phyloP scores from a whole-genome alignment of 2,113 vertebrate species.

The Lepidothrix coronata region DNA sequence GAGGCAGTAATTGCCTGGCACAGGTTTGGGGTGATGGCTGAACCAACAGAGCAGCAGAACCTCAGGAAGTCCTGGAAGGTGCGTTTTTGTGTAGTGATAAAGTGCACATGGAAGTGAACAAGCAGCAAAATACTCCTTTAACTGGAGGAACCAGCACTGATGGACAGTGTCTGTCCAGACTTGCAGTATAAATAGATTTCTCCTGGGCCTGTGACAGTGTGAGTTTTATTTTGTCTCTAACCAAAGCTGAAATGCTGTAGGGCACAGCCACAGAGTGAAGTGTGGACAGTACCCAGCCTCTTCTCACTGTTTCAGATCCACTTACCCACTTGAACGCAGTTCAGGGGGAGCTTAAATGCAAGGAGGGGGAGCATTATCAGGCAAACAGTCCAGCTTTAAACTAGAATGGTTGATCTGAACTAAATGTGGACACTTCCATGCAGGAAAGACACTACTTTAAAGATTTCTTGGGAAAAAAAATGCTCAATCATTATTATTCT shows the following conservation, averaged over 20 bases:
- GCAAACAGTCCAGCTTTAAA: not conserved
- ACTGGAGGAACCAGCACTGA: fast-evolving
- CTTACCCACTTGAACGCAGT: not conserved
- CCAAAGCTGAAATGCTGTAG: not conserved
- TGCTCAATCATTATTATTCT: not conserved
- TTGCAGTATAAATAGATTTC: not conserved
- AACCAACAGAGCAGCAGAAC: not conserved
- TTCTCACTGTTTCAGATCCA: not conserved
- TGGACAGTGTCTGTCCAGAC: not conserved
- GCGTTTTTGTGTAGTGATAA: not conserved
- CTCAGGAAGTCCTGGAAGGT: not conserved
- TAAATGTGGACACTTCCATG: not conserved
- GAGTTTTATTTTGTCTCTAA: not conserved
- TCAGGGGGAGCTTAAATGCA: not conserved
- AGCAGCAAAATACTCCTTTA: not conserved
- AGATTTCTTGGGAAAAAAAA: not conserved
- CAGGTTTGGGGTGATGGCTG: not conserved
- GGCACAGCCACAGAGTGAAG: not conserved
- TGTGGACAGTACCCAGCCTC: fast-evolving
- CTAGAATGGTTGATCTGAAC: not conserved
- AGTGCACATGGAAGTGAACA: not conserved
- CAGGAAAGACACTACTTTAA: not conserved
- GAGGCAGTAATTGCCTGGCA: not conserved
- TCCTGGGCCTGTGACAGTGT: not conserved
- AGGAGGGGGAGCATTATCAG: not conserved